Conservation (phyloP, 1,140 invertebrate species). For the Halesus radiatus region DNA sequence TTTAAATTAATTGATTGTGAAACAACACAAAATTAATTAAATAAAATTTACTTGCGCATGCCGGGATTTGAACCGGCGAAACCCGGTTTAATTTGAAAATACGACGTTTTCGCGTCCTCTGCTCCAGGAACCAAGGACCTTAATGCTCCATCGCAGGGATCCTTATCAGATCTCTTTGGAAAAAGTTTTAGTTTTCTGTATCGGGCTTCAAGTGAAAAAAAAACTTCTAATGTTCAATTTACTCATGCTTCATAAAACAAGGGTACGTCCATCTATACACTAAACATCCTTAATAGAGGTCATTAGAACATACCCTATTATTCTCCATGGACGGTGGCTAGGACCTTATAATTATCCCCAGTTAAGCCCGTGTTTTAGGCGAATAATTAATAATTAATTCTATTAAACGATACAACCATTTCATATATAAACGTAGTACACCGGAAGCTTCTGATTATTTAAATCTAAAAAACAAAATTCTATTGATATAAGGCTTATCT, state of each 20-base stretch:
- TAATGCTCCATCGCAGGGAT: no score
- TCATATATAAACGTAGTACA: background rate
- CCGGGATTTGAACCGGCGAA: no score
- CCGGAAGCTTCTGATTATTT: slow-evolving; percentile 27
- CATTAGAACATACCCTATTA: slow-evolving; percentile 11
- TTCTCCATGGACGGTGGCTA: slow-evolving; percentile 13
- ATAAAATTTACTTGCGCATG: no score
- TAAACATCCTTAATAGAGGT: slow-evolving; percentile 28
- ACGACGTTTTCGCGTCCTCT: no score
- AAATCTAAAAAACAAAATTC: background rate
- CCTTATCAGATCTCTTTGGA: no score
- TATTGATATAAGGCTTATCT: no score
- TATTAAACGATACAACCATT: slow-evolving; percentile 16
- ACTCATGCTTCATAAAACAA: background rate
- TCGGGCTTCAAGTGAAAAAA: background rate
- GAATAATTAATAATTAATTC: slow-evolving; percentile 28
- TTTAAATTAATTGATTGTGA: no score
- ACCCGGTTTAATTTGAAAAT: no score
- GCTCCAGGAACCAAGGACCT: no score
- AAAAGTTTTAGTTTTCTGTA: background rate
- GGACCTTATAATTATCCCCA: slow-evolving; percentile 26
- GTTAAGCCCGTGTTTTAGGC: slow-evolving; percentile 20
- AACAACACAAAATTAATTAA: no score
- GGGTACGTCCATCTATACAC: background rate
- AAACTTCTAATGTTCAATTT: background rate